Evolutionary conservation across 37 sponge, comb jelly and placozoan genomes (phyloP), one percentile per base, ranked within the genome.

Genomic region (Cladorhizidae sp.): DNA sequence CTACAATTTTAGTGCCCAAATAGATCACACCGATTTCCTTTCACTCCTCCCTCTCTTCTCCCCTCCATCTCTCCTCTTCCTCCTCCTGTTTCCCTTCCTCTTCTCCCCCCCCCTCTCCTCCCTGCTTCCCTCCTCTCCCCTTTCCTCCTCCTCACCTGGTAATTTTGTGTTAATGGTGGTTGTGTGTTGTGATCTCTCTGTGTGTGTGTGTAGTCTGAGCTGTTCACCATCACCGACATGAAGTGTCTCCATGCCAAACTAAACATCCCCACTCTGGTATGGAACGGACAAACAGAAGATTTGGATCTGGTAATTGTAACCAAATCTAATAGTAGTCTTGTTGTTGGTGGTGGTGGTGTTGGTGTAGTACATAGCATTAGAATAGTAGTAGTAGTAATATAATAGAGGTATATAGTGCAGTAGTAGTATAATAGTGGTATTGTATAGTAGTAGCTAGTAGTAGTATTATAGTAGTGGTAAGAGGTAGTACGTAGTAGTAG

Each of bases 141-240:
- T 25, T 63, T 25, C 64, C 64, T 63, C 64, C 64, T 21, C 25
- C 64, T 25, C 31, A 21, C 17, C 64, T 21, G 11, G 8, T 26
- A 9, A 11, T 28, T n/a, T 15, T 61, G 62, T 61, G 40, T 31
- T 31, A 29, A 21, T 32, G 31, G n/a, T 31, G 35, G 8, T 68
- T 68, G 32, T 45, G 20, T 67, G 36, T 67, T 15, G 18, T n/a
- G n/a, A n/a, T n/a, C n/a, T n/a, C n/a, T n/a, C n/a, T n/a, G n/a
- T n/a, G n/a, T n/a, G n/a, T n/a, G n/a, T n/a, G n/a, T 43, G 26
- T 12, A 74, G 74, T 29, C 55, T 52, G 74, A 55, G 32, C 42
- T 51, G 57, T 74, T 74, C 57, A 55, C 3, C 21, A 12, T 74
- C 33, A 40, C 63, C 57, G 64, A 76, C 33, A 15, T 76, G 43